phyloP scores from a whole-genome alignment of 2,888 invertebrate species.

The Bombylius major region DNA sequence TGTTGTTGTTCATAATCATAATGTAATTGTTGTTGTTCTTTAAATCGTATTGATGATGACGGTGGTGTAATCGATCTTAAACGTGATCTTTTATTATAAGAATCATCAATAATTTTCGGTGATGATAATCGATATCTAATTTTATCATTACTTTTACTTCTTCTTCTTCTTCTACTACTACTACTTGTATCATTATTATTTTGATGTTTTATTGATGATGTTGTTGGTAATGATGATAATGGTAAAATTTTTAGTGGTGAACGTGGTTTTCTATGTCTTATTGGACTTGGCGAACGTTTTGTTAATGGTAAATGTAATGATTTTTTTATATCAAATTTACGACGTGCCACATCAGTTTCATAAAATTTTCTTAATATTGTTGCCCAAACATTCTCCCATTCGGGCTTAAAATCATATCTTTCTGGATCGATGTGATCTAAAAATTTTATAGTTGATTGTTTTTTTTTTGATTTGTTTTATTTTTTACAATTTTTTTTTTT shows the following conservation, averaged over 20 bases:
- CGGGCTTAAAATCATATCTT: conserved; percentile 12
- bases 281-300: conserved; percentile 11
- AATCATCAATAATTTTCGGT: no score
- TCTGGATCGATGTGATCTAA: conserved; percentile 12
- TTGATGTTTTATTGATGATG: not conserved
- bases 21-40: not conserved
- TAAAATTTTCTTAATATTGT: conserved; percentile 7
- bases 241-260: not conserved
- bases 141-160: no score
- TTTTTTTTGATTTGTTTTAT: no score
- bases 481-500: no score
- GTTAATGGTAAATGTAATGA: conserved; percentile 9
- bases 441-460: not conserved
- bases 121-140: no score
- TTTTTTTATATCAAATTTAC: conserved; percentile 10
- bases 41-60: not conserved
- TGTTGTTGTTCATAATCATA: not conserved
- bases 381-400: conserved; percentile 11
- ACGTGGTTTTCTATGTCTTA: not conserved
- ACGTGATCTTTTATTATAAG: no score
- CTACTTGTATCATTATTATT: no score
- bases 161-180: no score
- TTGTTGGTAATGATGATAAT: not conserved
- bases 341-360: conserved; percentile 7
- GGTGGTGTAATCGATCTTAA: not conserved